Percentiles rank a stretch among this genome's conserved stretches.
Evolutionary conservation across 2,797 vertebrate species (phyloP).

Genomic region (Dermochelys coriacea): DNA sequence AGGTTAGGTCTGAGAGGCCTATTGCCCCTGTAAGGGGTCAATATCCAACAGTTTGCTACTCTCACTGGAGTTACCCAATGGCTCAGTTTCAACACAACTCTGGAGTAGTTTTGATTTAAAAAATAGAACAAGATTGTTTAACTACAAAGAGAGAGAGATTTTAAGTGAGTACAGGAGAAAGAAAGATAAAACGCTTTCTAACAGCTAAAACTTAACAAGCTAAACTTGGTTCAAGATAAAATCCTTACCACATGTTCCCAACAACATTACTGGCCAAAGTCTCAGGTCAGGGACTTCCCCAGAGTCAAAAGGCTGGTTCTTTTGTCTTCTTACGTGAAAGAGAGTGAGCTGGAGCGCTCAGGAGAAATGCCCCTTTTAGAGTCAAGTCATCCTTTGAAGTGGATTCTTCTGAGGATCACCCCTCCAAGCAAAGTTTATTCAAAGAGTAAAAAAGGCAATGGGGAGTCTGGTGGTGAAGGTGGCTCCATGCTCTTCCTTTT

Average conservation of each 20-base stretch:
- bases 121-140: not conserved
- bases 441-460: not conserved
- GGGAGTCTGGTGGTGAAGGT: not conserved
- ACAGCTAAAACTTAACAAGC: too few relatives aligned
- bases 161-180: not conserved
- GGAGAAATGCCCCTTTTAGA: not conserved
- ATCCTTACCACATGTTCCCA: too few relatives aligned
- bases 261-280: too few relatives aligned
- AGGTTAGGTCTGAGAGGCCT: not conserved
- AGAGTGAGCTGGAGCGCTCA: too few relatives aligned
- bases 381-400: not conserved
- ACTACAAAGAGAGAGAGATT: not conserved
- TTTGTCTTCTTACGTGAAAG: not conserved
- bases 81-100: not conserved
- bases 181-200: not conserved
- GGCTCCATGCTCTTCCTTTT: not conserved
- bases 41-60: too few relatives aligned
- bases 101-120: not conserved
- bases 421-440: not conserved
- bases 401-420: not conserved
- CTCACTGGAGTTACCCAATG: too few relatives aligned
- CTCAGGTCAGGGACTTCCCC: too few relatives aligned
- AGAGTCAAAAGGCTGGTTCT: not conserved
- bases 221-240: too few relatives aligned
- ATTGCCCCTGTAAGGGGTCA: not conserved